These are phyloP conservation scores for Salvelinus fontinalis DNA, from an alignment of 2,113 vertebrate genomes.

Conservation along the genomic window DNA sequence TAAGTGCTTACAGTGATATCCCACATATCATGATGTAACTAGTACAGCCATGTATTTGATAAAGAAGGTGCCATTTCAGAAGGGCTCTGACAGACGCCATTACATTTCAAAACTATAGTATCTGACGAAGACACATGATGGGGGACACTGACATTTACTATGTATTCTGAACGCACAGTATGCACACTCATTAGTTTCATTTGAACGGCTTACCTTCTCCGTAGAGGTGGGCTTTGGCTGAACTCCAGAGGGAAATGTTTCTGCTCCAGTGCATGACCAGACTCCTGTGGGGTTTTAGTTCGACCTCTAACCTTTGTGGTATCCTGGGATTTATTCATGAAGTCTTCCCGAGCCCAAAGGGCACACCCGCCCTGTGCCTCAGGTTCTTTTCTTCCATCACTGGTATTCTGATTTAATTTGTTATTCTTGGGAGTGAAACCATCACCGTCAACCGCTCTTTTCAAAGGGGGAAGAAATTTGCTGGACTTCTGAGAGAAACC, in stretches of 20 bases:
- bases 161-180: too few relatives aligned
- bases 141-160: background rate
- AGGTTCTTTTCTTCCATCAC: conserved; percentile 43
- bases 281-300: conserved; percentile 57
- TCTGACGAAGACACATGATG: too few relatives aligned
- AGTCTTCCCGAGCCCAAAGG: conserved; percentile 48
- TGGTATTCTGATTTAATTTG: conserved; percentile 44
- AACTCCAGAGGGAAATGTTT: conserved; percentile 34
- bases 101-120: too few relatives aligned
- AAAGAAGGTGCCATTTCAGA: too few relatives aligned
- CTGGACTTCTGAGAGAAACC: conserved; percentile 66
- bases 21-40: conserved; percentile 8
- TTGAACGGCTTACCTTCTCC: conserved; percentile 54
- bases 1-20: background rate
- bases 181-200: background rate
- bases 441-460: conserved; percentile 50
- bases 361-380: conserved; percentile 45
- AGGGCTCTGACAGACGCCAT: too few relatives aligned
- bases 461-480: conserved; percentile 64
- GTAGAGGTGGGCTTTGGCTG: conserved; percentile 43
- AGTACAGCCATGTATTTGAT: too few relatives aligned
- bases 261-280: conserved; percentile 26
- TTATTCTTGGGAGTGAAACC: conserved; percentile 43
- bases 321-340: conserved; percentile 47
- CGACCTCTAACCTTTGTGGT: conserved; percentile 60